Base-by-base conservation (phyloP, 2,113 vertebrate species). In the Oophaga pumilio region DNA sequence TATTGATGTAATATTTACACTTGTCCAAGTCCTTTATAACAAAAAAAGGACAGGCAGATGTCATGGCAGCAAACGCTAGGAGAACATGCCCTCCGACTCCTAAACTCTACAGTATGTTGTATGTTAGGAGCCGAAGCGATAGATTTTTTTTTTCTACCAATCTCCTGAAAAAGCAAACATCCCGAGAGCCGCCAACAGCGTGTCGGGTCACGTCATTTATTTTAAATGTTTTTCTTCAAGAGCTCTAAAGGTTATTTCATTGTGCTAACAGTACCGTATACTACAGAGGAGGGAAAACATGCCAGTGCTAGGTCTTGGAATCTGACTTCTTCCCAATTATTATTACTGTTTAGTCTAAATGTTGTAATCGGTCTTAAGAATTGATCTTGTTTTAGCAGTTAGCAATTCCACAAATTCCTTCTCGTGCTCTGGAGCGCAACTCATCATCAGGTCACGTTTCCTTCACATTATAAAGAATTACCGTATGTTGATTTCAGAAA, bases 291-390 rank as follows among this genome's bases (percentile, higher is more conserved):
- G 15, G 50, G 57, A 52, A 87, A 87, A 76, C 82, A 76, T 74
- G 66, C 33, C 26, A 59, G 56, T 14, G 22, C 10, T 52, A 43
- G 9, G 26, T 43, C 33, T 64, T 20, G 50, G 57, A 57, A 49
- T 71, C 8, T 5, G 7, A 13, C 50, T 43, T 62, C 68, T 73
- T 76, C 50, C 59, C 69, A 82, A 8, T 1, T 76, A 83, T 83
- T 88, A 88, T 66, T 50, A 68, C 24, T 82, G 81, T 88, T 88
- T 76, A 83, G 80, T 77, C 80, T 83, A 33, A 60, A 59, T 24
- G 68, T 62, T 52, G 17, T 50, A 74, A 68, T 81, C 59, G 33
- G 2, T 76, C 68, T 62, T 82, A 10, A 76, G 49, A 64, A 82
- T 64, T 33, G 50, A 60, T 43, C 24, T 1, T 13, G 60, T 80